phyloP scores from a whole-genome alignment of 2,888 invertebrate species.

The Rhagonycha fulva region DNA sequence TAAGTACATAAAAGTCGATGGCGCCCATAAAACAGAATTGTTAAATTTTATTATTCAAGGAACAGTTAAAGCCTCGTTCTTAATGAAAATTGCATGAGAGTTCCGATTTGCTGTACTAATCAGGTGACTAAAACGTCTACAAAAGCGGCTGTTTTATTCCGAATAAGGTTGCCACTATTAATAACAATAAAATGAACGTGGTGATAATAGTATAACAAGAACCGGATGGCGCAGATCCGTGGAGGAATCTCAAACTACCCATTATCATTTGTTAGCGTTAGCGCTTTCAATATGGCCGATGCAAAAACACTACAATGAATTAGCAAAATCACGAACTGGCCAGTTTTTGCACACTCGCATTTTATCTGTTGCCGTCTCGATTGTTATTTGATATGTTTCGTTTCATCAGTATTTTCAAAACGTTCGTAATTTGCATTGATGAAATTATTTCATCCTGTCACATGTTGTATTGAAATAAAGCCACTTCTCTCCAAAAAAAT shows the following conservation, averaged over 20 bases:
- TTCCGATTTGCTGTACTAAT: slow-evolving; percentile 48
- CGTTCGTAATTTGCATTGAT: slow-evolving; percentile 19
- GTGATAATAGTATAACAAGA: slow-evolving; percentile 56
- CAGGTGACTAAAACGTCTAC: slow-evolving; percentile 55
- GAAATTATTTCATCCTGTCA: slow-evolving; percentile 26
- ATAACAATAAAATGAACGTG: slow-evolving; percentile 58
- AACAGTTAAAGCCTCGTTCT: slow-evolving; percentile 40
- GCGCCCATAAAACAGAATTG: slow-evolving; percentile 50
- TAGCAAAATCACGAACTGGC: slow-evolving; percentile 39
- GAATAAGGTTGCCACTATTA: slow-evolving; percentile 56
- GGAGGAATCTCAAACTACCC: slow-evolving; percentile 54
- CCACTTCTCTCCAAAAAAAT: not conserved
- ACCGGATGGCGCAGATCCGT: slow-evolving; percentile 47
- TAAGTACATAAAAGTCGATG: slow-evolving; percentile 37
- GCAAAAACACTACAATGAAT: slow-evolving; percentile 35
- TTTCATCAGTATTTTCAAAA: slow-evolving; percentile 16
- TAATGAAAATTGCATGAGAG: slow-evolving; percentile 52
- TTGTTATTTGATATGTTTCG: slow-evolving; percentile 22
- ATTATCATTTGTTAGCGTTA: slow-evolving; percentile 55
- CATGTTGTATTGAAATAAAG: not conserved
- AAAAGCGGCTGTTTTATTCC: slow-evolving; percentile 51
- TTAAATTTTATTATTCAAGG: slow-evolving; percentile 53
- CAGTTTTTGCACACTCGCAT: slow-evolving; percentile 27
- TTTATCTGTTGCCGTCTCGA: slow-evolving; percentile 25
- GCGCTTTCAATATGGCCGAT: slow-evolving; percentile 34